A percentile compares a stretch with the other conserved stretches of the same genome.
Evolutionary conservation across 2,113 vertebrate genomes (phyloP).

Genomic region (Procavia capensis): DNA sequence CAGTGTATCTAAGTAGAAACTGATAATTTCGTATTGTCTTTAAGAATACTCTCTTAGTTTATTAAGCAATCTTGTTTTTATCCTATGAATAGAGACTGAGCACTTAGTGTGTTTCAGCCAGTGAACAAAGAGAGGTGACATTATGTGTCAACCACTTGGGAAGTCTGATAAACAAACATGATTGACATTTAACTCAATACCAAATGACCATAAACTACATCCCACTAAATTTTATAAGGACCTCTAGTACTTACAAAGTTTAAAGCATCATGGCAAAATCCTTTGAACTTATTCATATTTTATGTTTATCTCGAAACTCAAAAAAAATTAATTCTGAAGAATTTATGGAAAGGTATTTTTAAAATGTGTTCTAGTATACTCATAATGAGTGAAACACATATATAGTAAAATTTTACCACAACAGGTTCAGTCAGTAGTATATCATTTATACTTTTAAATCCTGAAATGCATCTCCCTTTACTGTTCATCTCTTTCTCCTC

Average conservation of each 20-base stretch:
- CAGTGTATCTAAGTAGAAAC: not conserved
- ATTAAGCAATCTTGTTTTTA: not conserved
- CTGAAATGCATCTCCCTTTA: not conserved
- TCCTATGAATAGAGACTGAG: not conserved
- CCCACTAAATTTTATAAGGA: not conserved
- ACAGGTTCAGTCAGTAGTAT: not conserved
- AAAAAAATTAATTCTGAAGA: not conserved
- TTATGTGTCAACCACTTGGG: not conserved
- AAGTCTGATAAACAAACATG: not conserved
- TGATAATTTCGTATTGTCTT: not conserved
- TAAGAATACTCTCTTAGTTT: not conserved
- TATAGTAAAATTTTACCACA: not conserved
- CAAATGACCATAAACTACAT: not conserved
- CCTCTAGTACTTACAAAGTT: not conserved
- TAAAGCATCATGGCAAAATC: not conserved
- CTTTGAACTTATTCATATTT: not conserved
- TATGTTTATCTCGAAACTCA: not conserved
- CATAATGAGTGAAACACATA: not conserved
- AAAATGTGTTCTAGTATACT: not conserved
- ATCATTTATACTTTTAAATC: not conserved
- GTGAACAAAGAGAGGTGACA: not conserved
- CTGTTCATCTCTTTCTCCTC: not conserved
- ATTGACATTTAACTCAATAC: not conserved
- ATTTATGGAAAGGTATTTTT: not conserved
- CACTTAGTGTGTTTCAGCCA: not conserved